A percentile compares a stretch with the other conserved stretches of the same genome.
phyloP scores from a whole-genome alignment of 1,140 invertebrate genomes.

The Papilio polytes region DNA sequence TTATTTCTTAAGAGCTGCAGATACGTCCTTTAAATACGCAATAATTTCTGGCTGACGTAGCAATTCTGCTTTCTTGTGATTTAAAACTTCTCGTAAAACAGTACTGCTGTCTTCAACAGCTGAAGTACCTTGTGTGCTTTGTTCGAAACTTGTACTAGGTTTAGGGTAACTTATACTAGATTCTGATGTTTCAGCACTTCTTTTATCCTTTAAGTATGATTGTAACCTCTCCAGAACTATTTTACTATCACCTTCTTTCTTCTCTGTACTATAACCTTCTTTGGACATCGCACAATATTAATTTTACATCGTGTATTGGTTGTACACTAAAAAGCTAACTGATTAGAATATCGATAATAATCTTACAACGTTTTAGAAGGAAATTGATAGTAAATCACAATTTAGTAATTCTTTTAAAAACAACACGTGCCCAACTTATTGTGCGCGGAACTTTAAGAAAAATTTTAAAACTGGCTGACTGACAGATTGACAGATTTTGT shows the following conservation, averaged over 20 bases:
- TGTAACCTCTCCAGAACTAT: conserved; percentile 80
- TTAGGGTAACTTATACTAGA: conserved; percentile 59
- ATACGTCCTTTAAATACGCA: conserved; percentile 71
- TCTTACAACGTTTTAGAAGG: not conserved
- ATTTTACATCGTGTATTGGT: conserved; percentile 39
- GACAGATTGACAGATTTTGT: not conserved
- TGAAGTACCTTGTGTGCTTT: conserved; percentile 55
- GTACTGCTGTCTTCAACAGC: conserved; percentile 73
- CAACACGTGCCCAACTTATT: conserved; percentile 51
- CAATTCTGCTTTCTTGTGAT: conserved; percentile 78
- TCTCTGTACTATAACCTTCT: conserved; percentile 80
- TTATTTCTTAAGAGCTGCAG: conserved; percentile 75
- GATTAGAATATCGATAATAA: not conserved
- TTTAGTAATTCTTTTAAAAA: conserved; percentile 9
- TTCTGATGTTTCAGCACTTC: conserved; percentile 65
- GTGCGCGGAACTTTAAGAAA: conserved; percentile 37
- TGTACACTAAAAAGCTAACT: not conserved
- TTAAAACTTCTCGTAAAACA: conserved; percentile 78
- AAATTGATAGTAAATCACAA: conserved; percentile 22
- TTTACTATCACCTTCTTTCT: conserved; percentile 79
- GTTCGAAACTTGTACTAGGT: conserved; percentile 76
- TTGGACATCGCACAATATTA: conserved; percentile 68
- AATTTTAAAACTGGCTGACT: not conserved
- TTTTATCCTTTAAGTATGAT: conserved; percentile 81
- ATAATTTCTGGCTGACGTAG: conserved; percentile 78